Percentiles rank a stretch among this genome's conserved stretches.
Conservation (phyloP, 35 echinoderm and acorn worm genomes). For the Ophiothrix spiculata region DNA sequence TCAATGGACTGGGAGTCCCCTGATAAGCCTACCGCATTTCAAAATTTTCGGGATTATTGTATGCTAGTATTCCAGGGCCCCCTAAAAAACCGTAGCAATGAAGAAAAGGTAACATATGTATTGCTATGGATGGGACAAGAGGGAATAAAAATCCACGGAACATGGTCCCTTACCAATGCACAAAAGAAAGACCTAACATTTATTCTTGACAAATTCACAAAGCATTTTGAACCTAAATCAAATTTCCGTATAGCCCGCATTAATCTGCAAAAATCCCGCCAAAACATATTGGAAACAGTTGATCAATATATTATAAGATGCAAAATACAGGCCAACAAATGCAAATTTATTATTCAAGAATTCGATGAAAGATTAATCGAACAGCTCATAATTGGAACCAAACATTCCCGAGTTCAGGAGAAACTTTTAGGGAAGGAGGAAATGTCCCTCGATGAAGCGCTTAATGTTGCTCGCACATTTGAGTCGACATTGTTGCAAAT, state of each 20-base stretch:
- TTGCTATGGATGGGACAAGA: background rate
- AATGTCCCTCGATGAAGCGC: too few species aligned
- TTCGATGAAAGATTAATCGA: too few species aligned
- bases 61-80: background rate
- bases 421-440: too few species aligned
- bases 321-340: too few species aligned
- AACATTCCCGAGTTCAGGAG: too few species aligned
- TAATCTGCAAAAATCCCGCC: background rate
- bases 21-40: background rate
- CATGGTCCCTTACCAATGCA: background rate
- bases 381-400: too few species aligned
- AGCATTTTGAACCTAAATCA: conserved; percentile 20
- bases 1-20: background rate
- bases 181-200: background rate
- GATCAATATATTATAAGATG: conserved; percentile 18
- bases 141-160: background rate
- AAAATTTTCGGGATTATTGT: background rate
- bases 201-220: background rate
- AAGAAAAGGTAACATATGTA: background rate
- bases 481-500: too few species aligned
- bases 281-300: background rate
- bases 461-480: too few species aligned
- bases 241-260: conserved; percentile 13
- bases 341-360: too few species aligned
- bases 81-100: background rate